Percentiles rank a stretch among this genome's conserved stretches.
phyloP scores from a whole-genome alignment of 2,797 vertebrate species.

The Schizopygopsis malacanthus region DNA sequence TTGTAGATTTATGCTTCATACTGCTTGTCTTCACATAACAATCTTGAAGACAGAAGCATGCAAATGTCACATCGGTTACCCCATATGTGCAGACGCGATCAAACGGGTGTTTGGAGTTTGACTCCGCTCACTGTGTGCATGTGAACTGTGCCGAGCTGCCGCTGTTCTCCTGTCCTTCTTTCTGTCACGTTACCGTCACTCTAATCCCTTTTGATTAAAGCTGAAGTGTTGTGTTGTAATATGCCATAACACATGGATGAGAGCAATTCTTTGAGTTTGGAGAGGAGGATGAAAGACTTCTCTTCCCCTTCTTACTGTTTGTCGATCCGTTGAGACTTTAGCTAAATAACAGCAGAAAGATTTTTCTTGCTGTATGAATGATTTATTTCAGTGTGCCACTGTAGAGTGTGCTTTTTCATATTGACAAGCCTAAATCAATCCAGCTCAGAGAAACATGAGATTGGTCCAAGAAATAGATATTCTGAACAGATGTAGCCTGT shows the following conservation, averaged over 20 bases:
- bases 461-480: neutral
- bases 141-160: conserved; percentile 23
- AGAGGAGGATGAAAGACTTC: conserved; percentile 22
- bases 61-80: neutral
- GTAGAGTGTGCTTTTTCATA: conserved; percentile 2
- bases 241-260: conserved; percentile 58
- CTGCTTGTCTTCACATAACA: neutral
- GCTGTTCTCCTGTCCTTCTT: conserved; percentile 14
- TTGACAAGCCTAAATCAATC: conserved; percentile 16
- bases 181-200: conserved; percentile 63
- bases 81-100: conserved; percentile 19
- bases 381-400: conserved; percentile 11
- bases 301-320: conserved; percentile 37
- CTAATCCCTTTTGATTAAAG: conserved; percentile 68
- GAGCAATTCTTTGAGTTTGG: conserved; percentile 42
- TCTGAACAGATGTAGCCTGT: neutral
- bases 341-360: conserved; percentile 32
- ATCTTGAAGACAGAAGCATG: conserved; percentile 5
- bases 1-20: neutral
- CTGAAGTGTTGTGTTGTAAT: conserved; percentile 67
- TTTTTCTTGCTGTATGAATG: conserved; percentile 28
- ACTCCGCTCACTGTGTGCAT: conserved; percentile 25
- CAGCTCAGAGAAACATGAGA: neutral
- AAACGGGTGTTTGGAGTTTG: conserved; percentile 26
- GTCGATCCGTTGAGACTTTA: conserved; percentile 35